These are phyloP conservation scores for Phaethon lepturus DNA, from an alignment of 2,113 vertebrate genomes.

Conservation along the genomic window DNA sequence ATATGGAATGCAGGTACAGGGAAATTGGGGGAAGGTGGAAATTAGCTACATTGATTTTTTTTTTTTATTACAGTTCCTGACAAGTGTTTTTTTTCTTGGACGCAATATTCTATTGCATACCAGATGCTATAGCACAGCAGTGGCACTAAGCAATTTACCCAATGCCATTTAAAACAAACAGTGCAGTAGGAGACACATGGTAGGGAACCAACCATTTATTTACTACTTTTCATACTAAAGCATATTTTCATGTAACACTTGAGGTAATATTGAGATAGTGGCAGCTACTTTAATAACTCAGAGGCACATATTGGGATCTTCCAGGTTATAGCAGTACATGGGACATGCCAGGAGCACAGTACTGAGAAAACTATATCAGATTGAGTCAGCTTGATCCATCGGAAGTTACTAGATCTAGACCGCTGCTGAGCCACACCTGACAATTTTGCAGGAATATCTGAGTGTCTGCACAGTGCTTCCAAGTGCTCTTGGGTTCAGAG, in stretches of 20 bases:
- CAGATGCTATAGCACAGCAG: not conserved
- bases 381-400: not conserved
- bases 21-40: not conserved
- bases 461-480: not conserved
- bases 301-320: not conserved
- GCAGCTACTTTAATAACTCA: not conserved
- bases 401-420: not conserved
- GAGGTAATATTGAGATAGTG: not conserved
- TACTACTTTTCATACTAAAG: not conserved
- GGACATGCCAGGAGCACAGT: not conserved
- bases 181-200: not conserved
- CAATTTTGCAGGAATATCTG: not conserved
- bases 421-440: not conserved
- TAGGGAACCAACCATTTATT: not conserved
- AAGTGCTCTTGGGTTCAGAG: not conserved
- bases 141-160: not conserved
- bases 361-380: not conserved
- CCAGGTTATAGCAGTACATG: not conserved
- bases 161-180: not conserved
- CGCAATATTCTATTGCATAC: not conserved
- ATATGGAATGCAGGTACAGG: not conserved
- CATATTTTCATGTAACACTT: not conserved
- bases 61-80: conserved; percentile 42
- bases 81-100: not conserved
- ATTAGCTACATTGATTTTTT: not conserved